These are phyloP conservation scores for Micromesistius poutassou DNA, from an alignment of 2,797 vertebrate genomes.

Conservation along the genomic window DNA sequence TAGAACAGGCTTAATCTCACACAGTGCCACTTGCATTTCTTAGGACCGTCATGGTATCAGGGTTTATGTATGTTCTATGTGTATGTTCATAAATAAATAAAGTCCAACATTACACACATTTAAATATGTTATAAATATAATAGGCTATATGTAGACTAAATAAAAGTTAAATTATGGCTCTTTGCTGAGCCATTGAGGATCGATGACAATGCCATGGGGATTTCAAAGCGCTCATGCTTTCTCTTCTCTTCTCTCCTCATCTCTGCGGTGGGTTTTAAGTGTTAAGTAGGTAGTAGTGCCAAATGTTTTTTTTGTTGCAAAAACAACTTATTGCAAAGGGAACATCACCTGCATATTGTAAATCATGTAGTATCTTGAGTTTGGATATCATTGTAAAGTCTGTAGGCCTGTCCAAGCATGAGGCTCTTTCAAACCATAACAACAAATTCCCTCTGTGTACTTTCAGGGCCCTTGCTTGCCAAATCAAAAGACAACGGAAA, in stretches of 20 bases:
- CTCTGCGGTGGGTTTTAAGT: neutral
- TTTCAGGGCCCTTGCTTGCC: slow-evolving; percentile 45
- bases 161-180: neutral
- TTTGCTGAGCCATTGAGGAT: neutral
- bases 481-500: slow-evolving; percentile 29
- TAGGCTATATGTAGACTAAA: neutral
- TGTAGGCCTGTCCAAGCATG: neutral
- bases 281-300: neutral
- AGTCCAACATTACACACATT: neutral
- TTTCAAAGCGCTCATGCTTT: neutral
- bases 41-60: no score
- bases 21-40: neutral
- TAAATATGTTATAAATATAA: neutral
- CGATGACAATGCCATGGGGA: neutral
- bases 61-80: no score
- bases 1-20: neutral
- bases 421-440: neutral
- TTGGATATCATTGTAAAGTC: neutral
- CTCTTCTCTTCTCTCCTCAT: neutral
- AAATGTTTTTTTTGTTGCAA: neutral
- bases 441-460: slow-evolving; percentile 17
- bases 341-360: neutral
- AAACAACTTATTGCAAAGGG: neutral
- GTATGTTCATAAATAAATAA: no score
- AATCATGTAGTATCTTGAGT: neutral